Base-by-base conservation (phyloP, 2,797 vertebrate species). In the Enteromius treurensis region DNA sequence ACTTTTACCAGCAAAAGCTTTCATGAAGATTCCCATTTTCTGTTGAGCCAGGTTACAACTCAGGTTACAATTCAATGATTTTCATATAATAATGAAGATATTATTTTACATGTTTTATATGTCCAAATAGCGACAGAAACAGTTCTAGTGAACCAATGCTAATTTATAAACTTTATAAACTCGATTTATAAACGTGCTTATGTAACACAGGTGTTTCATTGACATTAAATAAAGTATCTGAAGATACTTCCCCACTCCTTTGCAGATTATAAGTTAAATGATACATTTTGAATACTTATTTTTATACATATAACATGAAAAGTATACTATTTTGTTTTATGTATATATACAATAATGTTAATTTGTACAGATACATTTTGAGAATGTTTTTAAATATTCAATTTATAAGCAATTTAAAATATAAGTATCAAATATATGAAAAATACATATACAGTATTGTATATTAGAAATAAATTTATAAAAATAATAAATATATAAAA, bases 301-400 rank as follows among this genome's bases (percentile, higher is more conserved):
- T 29, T 62, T 55, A 58, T 58, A 58, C n/a, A 58, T n/a, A 55
- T 58, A 58, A 58, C n/a, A 58, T 58, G 9, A 58, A 58, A 58
- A 58, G 42, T 11, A 23, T 23, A n/a, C 10, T 23, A 58, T 58
- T 58, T 58, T 58, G 21, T 42, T 26, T 26, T n/a, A 55, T 55
- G 9, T 55, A n/a, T n/a, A 55, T 55, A 55, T n/a, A 55, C 3
- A 53, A 53, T 53, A 53, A 55, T 23, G 9, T 11, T n/a, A n/a
- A 55, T 55, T 55, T 55, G 21, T n/a, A n/a, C 53, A n/a, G n/a
- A n/a, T 55, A 55, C 21, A 55, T 55, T 55, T n/a, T 23, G n/a
- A 58, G 3, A 23, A 58, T 58, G n/a, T 58, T 23, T 58, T 11
- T 58, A 23, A 58, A 58, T 58, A 58, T 58, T 58, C 21, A 23